Conservation (phyloP, 2,888 invertebrate genomes). For the Eupelmus urozonus region DNA sequence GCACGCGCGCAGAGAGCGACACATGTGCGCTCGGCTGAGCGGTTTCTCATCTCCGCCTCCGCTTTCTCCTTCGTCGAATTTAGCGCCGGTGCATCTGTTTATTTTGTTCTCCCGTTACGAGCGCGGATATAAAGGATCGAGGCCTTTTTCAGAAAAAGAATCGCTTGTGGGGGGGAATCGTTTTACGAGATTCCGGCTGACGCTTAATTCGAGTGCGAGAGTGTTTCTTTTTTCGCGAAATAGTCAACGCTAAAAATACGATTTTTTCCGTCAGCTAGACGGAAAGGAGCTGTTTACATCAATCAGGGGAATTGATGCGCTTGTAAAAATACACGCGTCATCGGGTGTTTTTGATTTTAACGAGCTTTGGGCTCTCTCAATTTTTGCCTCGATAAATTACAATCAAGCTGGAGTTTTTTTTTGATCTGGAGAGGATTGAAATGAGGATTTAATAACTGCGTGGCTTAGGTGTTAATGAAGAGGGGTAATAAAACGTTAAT, state of each 20-base stretch:
- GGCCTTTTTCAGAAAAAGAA: too few species aligned
- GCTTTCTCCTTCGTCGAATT: neutral
- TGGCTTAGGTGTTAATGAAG: too few species aligned
- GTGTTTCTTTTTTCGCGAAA: too few species aligned
- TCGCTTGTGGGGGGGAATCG: too few species aligned
- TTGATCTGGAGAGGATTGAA: too few species aligned
- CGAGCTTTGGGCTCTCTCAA: neutral
- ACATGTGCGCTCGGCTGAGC: neutral
- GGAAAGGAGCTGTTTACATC: conserved; percentile 2
- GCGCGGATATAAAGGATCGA: too few species aligned
- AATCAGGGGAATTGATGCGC: neutral
- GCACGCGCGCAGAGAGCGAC: neutral
- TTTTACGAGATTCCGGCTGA: too few species aligned
- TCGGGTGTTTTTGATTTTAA: neutral
- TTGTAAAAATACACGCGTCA: neutral
- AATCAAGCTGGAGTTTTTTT: neutral
- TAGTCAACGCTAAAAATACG: conserved; percentile 37
- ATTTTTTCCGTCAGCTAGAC: too few species aligned
- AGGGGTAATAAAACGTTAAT: too few species aligned
- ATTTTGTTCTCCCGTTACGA: neutral
- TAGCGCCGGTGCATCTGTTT: neutral
- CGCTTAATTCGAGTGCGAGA: too few species aligned
- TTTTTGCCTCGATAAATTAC: neutral
- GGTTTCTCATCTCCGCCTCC: neutral
- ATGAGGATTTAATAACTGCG: too few species aligned